These are phyloP conservation scores for Myopa testacea DNA, from an alignment of 2,888 invertebrate species.

Conservation along the genomic window DNA sequence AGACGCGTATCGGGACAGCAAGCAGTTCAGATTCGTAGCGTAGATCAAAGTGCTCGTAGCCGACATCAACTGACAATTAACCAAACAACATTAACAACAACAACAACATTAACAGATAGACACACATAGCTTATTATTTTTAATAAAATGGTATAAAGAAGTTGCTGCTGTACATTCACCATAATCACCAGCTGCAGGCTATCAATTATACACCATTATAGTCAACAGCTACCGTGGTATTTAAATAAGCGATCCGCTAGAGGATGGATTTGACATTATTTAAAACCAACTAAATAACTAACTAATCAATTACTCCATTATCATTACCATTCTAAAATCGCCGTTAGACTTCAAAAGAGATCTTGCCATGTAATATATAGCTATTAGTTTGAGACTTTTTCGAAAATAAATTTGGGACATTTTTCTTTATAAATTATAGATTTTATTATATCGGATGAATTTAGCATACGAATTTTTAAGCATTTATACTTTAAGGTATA, in stretches of 20 bases:
- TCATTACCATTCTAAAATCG: background rate
- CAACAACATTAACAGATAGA: background rate
- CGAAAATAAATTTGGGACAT: background rate
- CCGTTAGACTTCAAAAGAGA: no score
- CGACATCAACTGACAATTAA: slow-evolving; percentile 20
- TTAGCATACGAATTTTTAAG: no score
- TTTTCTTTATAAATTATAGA: no score
- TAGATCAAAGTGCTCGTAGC: background rate
- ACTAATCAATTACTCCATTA: background rate
- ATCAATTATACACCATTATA: slow-evolving; percentile 14
- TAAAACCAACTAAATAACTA: background rate
- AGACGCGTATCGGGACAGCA: no score
- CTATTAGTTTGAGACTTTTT: background rate
- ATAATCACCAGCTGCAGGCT: background rate
- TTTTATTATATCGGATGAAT: no score
- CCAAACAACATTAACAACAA: background rate
- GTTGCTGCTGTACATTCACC: slow-evolving; percentile 5
- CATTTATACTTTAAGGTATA: no score
- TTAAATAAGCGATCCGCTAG: background rate
- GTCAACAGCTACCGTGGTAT: background rate
- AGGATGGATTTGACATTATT: background rate
- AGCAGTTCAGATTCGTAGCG: background rate
- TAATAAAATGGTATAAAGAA: background rate
- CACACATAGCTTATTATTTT: background rate
- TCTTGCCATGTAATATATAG: no score